phyloP scores from a whole-genome alignment of 2,888 invertebrate species.

The Acrocera orbiculus region DNA sequence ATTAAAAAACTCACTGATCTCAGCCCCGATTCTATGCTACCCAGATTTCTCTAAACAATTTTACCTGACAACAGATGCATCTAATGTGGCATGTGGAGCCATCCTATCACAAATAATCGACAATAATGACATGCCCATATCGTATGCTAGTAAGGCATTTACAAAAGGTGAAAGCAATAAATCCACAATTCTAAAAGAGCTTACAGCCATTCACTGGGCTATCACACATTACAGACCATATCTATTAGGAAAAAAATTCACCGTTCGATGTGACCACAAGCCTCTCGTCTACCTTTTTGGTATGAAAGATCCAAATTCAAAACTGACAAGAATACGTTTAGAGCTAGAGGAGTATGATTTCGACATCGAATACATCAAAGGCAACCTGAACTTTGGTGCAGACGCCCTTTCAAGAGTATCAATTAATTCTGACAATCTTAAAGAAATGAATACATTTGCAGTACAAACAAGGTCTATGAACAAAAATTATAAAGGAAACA shows the following conservation, averaged over 20 bases:
- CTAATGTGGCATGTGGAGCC: conserved; percentile 4
- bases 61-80: conserved; percentile 5
- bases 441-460: neutral
- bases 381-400: conserved; percentile 2
- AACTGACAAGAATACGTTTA: conserved; percentile 14
- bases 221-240: conserved; percentile 13
- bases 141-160: conserved; percentile 7
- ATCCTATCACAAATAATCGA: conserved; percentile 4
- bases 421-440: neutral
- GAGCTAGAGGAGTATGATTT: conserved; percentile 12
- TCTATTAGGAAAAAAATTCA: conserved; percentile 9
- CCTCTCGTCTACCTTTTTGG: too few relatives aligned
- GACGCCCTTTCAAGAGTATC: neutral
- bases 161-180: conserved; percentile 12
- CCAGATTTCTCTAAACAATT: conserved; percentile 2
- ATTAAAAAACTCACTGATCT: conserved; percentile 10
- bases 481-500: neutral
- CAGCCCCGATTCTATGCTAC: conserved; percentile 1
- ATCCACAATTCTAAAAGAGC: conserved; percentile 12
- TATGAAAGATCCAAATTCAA: conserved; percentile 14
- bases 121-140: conserved; percentile 4
- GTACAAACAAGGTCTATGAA: conserved; percentile 1
- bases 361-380: conserved; percentile 9
- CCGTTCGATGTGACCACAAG: conserved; percentile 12
- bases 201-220: conserved; percentile 11